phyloP scores from a whole-genome alignment of 2,113 vertebrate genomes.

The Callaeas wilsoni region DNA sequence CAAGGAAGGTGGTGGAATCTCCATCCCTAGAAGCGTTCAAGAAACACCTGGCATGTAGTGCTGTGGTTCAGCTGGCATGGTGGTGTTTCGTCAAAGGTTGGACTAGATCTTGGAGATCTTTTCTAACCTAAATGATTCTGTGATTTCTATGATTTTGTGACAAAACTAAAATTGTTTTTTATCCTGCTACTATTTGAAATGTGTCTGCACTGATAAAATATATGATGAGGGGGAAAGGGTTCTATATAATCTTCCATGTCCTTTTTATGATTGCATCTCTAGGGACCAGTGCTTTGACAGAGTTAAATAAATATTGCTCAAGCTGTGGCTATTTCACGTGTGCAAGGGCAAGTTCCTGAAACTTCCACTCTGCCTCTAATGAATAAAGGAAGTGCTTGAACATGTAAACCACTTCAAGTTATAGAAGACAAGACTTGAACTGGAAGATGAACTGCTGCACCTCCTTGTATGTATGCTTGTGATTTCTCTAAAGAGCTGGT shows the following conservation, averaged over 20 bases:
- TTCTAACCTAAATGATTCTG: background rate
- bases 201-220: background rate
- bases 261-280: background rate
- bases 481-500: background rate
- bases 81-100: fast-evolving
- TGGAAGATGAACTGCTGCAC: background rate
- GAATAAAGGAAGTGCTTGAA: background rate
- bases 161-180: background rate
- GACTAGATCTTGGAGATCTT: fast-evolving
- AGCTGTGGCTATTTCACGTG: background rate
- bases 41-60: background rate
- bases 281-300: background rate
- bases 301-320: background rate
- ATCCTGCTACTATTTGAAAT: background rate
- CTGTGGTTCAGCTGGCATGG: background rate
- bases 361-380: background rate
- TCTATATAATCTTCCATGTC: background rate
- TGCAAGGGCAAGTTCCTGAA: background rate
- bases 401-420: background rate
- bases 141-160: background rate
- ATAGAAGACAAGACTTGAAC: background rate
- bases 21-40: background rate
- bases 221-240: background rate
- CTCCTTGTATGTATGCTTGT: background rate
- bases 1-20: background rate